Evolutionary conservation across 1,140 invertebrate genomes (phyloP), one percentile per base, ranked within the genome.

Genomic region (Chironomus tepperi): DNA sequence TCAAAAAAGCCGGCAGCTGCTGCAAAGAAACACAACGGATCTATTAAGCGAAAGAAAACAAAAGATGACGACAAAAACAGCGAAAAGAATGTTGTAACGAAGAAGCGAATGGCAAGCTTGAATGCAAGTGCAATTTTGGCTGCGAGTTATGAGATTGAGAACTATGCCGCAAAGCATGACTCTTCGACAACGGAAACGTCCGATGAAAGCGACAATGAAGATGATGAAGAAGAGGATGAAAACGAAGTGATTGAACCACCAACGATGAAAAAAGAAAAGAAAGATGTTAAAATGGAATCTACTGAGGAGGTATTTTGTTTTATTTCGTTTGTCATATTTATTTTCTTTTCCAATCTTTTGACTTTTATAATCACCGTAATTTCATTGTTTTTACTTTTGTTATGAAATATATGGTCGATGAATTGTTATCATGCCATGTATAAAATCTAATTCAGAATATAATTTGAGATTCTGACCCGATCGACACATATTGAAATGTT

Each of bases 121-220:
- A 97, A 97, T 83, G 95, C 95, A 9, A 92, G 92, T 9, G 95
- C 95, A 15, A 97, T 97, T 77, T 84, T 97, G 76, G 93, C 94
- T 2, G 94, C 94, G 19, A 95, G 92, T 75, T 96, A 96, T 79
- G 94, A 96, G 80, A 92, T 92, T 81, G 85, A 87, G 21, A 84
- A 86, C 42, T 85, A 85, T 18, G 85, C 86, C 78, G 85, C 84
- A 7, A 86, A 83, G 57, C 85, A 84, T 76, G 86, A 86, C 73
- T 85, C 85, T 24, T 84, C 79, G 0, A 78, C 84, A 34, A 84
- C 84, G 9, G 85, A 83, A 75, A 81, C 84, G 77, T 84, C 83
- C 1, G 81, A 79, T 74, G 79, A 77, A 7, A 21, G 19, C 65
- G 19, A 70, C 8, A 21, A 19, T 70, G 65, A 18, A 10, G 19